A percentile compares a stretch with the other conserved stretches of the same genome.
These are phyloP conservation scores for Drosophila tani DNA, from an alignment of 1,140 invertebrate genomes.

Conservation along the genomic window DNA sequence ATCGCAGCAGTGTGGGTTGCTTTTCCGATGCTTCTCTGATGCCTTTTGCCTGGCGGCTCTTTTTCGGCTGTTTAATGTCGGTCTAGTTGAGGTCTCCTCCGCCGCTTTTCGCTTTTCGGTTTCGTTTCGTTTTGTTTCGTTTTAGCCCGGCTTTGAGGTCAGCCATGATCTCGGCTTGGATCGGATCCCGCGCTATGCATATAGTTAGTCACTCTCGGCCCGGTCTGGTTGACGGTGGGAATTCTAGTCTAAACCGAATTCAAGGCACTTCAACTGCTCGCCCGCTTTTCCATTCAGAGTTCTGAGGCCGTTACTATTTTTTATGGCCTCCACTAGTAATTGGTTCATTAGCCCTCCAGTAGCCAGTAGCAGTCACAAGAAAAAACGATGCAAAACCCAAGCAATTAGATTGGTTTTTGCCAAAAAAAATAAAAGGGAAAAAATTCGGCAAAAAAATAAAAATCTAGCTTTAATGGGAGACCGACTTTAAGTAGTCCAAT, in stretches of 20 bases:
- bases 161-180: slow-evolving; percentile 65
- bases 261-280: slow-evolving; percentile 47
- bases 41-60: slow-evolving; percentile 36
- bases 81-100: slow-evolving; percentile 56
- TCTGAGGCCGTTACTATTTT: slow-evolving; percentile 59
- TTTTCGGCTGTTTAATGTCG: slow-evolving; percentile 51
- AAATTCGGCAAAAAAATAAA: not conserved
- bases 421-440: not conserved
- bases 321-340: slow-evolving; percentile 73
- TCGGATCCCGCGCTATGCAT: slow-evolving; percentile 48
- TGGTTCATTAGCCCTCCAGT: slow-evolving; percentile 77
- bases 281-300: slow-evolving; percentile 34
- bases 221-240: slow-evolving; percentile 61
- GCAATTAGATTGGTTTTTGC: slow-evolving; percentile 60
- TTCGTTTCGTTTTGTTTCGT: slow-evolving; percentile 53
- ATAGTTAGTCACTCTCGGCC: slow-evolving; percentile 47
- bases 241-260: slow-evolving; percentile 52
- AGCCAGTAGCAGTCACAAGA: slow-evolving; percentile 37
- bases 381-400: slow-evolving; percentile 3
- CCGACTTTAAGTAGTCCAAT: slow-evolving; percentile 46
- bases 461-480: slow-evolving; percentile 29
- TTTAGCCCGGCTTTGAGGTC: slow-evolving; percentile 69
- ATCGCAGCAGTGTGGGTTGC: slow-evolving; percentile 66
- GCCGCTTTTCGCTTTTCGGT: slow-evolving; percentile 49
- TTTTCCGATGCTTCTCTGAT: slow-evolving; percentile 22